Conservation (phyloP, 2,888 invertebrate genomes). For the Caenorhabditis doughertyi region DNA sequence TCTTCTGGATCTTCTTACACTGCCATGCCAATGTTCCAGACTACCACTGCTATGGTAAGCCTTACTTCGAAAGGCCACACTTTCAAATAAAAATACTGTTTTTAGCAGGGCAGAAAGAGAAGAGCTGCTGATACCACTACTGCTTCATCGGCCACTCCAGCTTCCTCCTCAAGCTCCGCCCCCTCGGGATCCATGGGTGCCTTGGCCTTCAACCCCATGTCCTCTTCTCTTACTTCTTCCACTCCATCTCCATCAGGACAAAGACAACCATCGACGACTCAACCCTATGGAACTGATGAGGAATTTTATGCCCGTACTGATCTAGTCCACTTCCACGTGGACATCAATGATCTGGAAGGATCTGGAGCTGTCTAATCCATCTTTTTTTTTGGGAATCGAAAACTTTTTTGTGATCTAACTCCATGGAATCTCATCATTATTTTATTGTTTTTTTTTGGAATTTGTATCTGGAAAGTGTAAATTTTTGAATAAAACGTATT, state of each 20-base stretch:
- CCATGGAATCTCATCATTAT: slow-evolving; percentile 2
- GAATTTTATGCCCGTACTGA: slow-evolving; percentile 65
- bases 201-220: too few species aligned
- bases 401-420: not conserved
- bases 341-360: slow-evolving; percentile 54
- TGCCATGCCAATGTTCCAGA: not conserved
- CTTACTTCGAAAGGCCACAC: not conserved
- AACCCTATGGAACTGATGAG: slow-evolving; percentile 66
- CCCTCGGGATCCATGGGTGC: too few species aligned
- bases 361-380: slow-evolving; percentile 27
- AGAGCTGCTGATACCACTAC: slow-evolving; percentile 1
- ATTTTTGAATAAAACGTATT: too few species aligned
- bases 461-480: not conserved
- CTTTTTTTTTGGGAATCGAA: not conserved
- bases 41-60: slow-evolving; percentile 14
- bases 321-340: slow-evolving; percentile 62
- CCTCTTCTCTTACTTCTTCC: too few species aligned
- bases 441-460: not conserved
- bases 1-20: not conserved
- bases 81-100: not conserved
- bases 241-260: not conserved
- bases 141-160: not conserved
- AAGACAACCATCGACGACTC: slow-evolving; percentile 44
- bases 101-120: slow-evolving; percentile 20
- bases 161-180: not conserved